A percentile compares a stretch with the other conserved stretches of the same genome.
Evolutionary conservation across 1,140 invertebrate genomes (phyloP).

Genomic region (Chrysopa pallens): DNA sequence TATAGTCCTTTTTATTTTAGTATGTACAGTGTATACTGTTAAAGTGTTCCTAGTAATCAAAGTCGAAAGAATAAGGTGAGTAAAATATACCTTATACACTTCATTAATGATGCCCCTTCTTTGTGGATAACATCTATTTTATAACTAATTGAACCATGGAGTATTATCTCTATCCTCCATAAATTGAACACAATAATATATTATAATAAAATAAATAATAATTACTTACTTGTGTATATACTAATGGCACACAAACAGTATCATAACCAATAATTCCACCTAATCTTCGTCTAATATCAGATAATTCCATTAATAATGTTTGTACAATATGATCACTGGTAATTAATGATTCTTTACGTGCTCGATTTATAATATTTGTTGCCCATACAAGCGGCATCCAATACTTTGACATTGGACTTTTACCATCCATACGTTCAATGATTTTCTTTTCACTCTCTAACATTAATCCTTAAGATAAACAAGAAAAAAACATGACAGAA

Average conservation of each 20-base stretch:
- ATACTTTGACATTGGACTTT: slow-evolving; percentile 78
- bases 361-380: slow-evolving; percentile 73
- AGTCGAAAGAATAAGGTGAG: too few relatives aligned
- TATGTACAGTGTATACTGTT: too few relatives aligned
- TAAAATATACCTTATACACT: too few relatives aligned
- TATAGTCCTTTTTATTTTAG: too few relatives aligned
- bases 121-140: too few relatives aligned
- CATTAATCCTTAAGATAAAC: slow-evolving; percentile 50
- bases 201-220: not conserved
- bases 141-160: too few relatives aligned
- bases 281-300: slow-evolving; percentile 59
- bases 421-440: slow-evolving; percentile 72
- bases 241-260: slow-evolving; percentile 90
- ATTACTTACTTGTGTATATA: slow-evolving; percentile 83
- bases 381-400: slow-evolving; percentile 88
- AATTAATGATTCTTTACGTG: slow-evolving; percentile 61
- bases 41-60: too few relatives aligned
- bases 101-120: too few relatives aligned
- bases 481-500: not conserved
- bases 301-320: slow-evolving; percentile 63
- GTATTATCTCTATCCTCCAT: too few relatives aligned
- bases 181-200: too few relatives aligned
- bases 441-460: slow-evolving; percentile 79
- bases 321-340: slow-evolving; percentile 74
- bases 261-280: slow-evolving; percentile 81